Conservation (phyloP, 2,888 invertebrate species). For the Drosophila quasianomalipes region DNA sequence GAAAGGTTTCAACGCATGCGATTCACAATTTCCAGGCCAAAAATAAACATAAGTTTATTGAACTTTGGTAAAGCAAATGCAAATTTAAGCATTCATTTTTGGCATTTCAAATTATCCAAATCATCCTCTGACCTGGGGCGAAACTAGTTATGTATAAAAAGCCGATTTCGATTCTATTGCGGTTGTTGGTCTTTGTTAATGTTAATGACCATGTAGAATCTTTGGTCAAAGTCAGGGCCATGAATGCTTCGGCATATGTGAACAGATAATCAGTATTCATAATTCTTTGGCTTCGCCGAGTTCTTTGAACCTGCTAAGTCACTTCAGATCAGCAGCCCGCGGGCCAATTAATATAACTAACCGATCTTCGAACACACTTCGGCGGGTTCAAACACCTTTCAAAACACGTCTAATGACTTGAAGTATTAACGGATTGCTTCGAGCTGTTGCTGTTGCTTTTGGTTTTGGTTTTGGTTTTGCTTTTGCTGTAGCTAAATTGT, state of each 20-base stretch:
- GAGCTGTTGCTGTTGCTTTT: constrained; percentile 11
- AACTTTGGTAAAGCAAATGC: constrained; percentile 55
- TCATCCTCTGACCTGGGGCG: constrained; percentile 70
- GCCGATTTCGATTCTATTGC: constrained; percentile 11
- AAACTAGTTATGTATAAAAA: constrained; percentile 64
- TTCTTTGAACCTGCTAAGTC: constrained; percentile 61
- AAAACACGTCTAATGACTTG: constrained; percentile 72
- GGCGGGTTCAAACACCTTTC: constrained; percentile 76
- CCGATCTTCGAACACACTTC: constrained; percentile 13
- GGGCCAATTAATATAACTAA: constrained; percentile 39
- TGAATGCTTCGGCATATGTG: neutral
- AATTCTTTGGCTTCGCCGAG: constrained; percentile 34
- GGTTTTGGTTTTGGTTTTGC: neutral
- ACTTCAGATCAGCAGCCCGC: constrained; percentile 50
- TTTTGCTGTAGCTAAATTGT: constrained; percentile 17
- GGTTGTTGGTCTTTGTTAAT: constrained; percentile 11
- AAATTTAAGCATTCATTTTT: constrained; percentile 37
- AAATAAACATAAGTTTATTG: constrained; percentile 65
- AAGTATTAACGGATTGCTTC: constrained; percentile 59
- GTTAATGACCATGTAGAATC: constrained; percentile 52
- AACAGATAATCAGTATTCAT: constrained; percentile 39
- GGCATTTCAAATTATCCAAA: constrained; percentile 64
- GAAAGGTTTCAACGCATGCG: constrained; percentile 46
- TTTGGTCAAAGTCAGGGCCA: constrained; percentile 61
- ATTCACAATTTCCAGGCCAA: neutral